Evolutionary conservation across 2,888 invertebrate species (phyloP).

Genomic region (Philaethria dido): DNA sequence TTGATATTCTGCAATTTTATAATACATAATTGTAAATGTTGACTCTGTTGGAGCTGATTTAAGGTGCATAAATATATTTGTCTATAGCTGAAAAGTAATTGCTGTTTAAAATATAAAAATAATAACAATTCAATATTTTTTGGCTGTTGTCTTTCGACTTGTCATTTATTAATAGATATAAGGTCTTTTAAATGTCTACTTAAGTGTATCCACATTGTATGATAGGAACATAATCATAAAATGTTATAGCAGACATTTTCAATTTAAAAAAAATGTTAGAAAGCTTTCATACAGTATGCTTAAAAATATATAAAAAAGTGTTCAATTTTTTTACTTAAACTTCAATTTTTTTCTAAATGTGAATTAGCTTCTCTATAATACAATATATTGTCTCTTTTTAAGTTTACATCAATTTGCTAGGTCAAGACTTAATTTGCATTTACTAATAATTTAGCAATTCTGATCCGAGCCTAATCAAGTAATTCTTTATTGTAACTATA

Average conservation of each 20-base stretch:
- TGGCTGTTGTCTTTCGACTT: slow-evolving; percentile 30
- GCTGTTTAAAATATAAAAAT: slow-evolving; percentile 17
- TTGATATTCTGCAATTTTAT: slow-evolving; percentile 19
- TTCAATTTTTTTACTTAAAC: background rate
- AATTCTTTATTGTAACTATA: slow-evolving; percentile 40
- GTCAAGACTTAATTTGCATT: slow-evolving; percentile 64
- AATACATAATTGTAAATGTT: slow-evolving; percentile 33
- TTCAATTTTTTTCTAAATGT: background rate
- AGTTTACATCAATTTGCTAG: slow-evolving; percentile 52
- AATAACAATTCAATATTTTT: slow-evolving; percentile 18
- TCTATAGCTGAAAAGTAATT: slow-evolving; percentile 24
- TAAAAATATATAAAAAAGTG: background rate
- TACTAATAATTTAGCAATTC: slow-evolving; percentile 62
- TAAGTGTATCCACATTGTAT: slow-evolving; percentile 8
- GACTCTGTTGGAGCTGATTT: slow-evolving; percentile 35
- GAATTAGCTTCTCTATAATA: background rate
- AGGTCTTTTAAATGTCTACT: background rate
- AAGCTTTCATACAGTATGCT: background rate
- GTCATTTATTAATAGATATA: slow-evolving; percentile 12
- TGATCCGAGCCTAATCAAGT: slow-evolving; percentile 67
- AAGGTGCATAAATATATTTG: slow-evolving; percentile 30
- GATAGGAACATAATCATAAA: background rate
- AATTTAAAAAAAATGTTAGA: background rate
- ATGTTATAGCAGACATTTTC: background rate
- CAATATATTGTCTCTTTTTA: background rate